A percentile compares a stretch with the other conserved stretches of the same genome.
These are phyloP conservation scores for Drosophila albomicans DNA, from an alignment of 1,140 invertebrate genomes.

Conservation along the genomic window DNA sequence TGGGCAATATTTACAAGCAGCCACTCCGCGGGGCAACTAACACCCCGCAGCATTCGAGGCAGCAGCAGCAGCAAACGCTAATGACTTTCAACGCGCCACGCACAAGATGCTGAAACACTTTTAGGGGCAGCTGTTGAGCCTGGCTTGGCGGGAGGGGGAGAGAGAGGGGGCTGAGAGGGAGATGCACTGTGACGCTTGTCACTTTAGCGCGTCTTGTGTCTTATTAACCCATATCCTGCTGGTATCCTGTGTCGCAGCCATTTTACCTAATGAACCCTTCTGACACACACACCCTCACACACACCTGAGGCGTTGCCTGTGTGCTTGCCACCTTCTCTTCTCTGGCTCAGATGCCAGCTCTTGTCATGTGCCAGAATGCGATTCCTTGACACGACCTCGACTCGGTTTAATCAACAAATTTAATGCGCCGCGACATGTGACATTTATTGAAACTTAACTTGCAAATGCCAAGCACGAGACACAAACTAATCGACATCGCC, in stretches of 20 bases:
- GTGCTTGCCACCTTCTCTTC: constrained; percentile 14
- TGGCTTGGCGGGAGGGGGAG: too few species aligned
- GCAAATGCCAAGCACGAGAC: constrained; percentile 25
- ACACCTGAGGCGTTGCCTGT: constrained; percentile 20
- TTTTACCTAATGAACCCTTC: constrained; percentile 76
- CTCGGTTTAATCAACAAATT: constrained; percentile 77
- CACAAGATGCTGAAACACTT: constrained; percentile 61
- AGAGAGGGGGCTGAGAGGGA: background rate
- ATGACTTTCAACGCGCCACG: constrained; percentile 69
- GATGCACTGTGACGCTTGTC: constrained; percentile 30
- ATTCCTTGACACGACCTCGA: constrained; percentile 32
- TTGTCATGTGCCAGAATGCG: constrained; percentile 22
- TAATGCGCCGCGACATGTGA: constrained; percentile 66
- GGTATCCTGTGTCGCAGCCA: constrained; percentile 52
- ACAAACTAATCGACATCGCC: constrained; percentile 54
- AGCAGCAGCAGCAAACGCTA: constrained; percentile 44
- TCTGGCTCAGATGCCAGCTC: background rate
- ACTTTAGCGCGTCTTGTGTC: constrained; percentile 60
- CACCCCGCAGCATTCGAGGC: constrained; percentile 19
- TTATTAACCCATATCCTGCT: constrained; percentile 78
- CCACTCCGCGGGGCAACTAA: constrained; percentile 54
- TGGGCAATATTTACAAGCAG: constrained; percentile 47
- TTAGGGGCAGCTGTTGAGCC: constrained; percentile 6
- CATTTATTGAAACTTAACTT: constrained; percentile 76
- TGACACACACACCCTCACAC: constrained; percentile 17